A percentile compares a stretch with the other conserved stretches of the same genome.
Evolutionary conservation across 2,888 invertebrate species (phyloP).

Genomic region (Habroteleia sp.): DNA sequence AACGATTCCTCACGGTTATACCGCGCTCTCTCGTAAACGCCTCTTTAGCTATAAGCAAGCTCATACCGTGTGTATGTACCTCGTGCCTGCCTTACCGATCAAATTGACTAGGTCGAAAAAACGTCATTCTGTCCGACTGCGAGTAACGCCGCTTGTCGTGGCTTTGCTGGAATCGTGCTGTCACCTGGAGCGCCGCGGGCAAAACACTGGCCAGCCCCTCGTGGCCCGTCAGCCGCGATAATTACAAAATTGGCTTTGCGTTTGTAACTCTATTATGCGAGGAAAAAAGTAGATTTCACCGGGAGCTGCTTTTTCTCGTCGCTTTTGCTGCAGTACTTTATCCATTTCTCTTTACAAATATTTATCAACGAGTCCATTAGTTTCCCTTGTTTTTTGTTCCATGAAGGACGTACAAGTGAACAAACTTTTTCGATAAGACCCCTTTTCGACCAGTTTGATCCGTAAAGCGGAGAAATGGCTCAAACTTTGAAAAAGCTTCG

Average conservation of each 20-base stretch:
- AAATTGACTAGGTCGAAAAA: constrained; percentile 39
- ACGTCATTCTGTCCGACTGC: constrained; percentile 42
- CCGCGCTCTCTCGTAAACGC: constrained; percentile 46
- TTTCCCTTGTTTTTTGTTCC: not conserved
- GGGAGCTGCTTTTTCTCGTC: constrained; percentile 35
- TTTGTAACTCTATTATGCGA: constrained; percentile 62
- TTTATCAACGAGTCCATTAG: constrained; percentile 17
- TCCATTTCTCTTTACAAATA: constrained; percentile 23
- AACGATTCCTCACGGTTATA: constrained; percentile 54
- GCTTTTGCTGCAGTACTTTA: constrained; percentile 45
- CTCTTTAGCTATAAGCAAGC: constrained; percentile 54
- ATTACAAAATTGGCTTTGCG: constrained; percentile 64
- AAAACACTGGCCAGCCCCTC: constrained; percentile 19
- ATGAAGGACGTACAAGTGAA: not conserved
- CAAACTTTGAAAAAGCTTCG: constrained; percentile 53
- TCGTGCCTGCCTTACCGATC: constrained; percentile 61
- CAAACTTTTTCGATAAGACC: not conserved
- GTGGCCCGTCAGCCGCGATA: constrained; percentile 59
- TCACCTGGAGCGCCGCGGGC: constrained; percentile 41
- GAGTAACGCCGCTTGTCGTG: constrained; percentile 28
- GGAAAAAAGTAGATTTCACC: constrained; percentile 57
- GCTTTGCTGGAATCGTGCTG: constrained; percentile 44
- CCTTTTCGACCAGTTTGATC: constrained; percentile 50
- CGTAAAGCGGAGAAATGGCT: constrained; percentile 51
- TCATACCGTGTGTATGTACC: constrained; percentile 54